Conservation (phyloP, 2,113 vertebrate genomes). For the Platysteira castanea region DNA sequence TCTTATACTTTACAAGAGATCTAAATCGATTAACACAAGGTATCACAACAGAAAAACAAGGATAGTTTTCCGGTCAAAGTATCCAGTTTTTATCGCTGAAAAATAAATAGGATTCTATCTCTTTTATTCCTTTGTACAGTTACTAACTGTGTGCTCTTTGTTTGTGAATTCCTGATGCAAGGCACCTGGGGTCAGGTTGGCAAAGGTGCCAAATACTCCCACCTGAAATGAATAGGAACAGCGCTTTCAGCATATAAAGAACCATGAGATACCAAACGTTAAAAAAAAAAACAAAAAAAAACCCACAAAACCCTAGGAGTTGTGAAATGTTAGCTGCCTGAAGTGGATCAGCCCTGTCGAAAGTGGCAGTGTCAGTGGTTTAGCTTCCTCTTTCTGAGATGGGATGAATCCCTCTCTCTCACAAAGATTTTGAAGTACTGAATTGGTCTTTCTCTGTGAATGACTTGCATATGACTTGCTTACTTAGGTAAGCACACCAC, state of each 20-base stretch:
- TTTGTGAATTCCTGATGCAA: constrained; percentile 34
- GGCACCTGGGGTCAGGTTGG: constrained; percentile 25
- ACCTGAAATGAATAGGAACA: constrained; percentile 9
- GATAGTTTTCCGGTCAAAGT: background rate
- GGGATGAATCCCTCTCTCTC: background rate
- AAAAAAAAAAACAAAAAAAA: background rate
- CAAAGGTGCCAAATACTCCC: constrained; percentile 25
- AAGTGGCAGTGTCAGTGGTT: background rate
- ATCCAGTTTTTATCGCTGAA: background rate
- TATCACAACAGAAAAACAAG: background rate
- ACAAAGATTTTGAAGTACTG: background rate
- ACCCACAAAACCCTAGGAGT: too few relatives aligned
- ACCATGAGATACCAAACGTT: background rate
- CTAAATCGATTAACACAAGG: background rate
- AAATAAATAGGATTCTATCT: background rate
- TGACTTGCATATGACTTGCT: background rate
- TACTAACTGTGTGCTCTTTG: constrained; percentile 6
- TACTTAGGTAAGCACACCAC: background rate
- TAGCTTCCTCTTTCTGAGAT: background rate
- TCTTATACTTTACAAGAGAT: background rate
- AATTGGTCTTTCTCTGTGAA: background rate
- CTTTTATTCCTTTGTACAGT: background rate
- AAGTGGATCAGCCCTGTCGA: background rate
- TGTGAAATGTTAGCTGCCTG: background rate
- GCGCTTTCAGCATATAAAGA: constrained; percentile 5